A percentile compares a stretch with the other conserved stretches of the same genome.
Evolutionary conservation across 1,140 invertebrate genomes (phyloP).

Genomic region (Apis mellifera): DNA sequence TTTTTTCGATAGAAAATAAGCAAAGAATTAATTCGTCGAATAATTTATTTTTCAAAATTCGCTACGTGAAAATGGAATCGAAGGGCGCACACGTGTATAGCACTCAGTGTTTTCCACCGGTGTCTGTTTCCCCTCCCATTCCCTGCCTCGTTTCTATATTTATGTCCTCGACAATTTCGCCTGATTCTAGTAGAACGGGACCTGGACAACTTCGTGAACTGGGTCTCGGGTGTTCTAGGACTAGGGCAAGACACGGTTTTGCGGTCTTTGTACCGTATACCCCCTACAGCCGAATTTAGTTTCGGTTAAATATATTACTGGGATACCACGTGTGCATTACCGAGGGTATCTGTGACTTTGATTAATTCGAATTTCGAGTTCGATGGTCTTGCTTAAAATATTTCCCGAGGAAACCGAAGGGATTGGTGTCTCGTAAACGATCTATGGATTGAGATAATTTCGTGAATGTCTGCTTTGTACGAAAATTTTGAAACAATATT

Average conservation of each 20-base stretch:
- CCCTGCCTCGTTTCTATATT: constrained; percentile 21
- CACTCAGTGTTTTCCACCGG: constrained; percentile 35
- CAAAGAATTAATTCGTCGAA: too few relatives aligned
- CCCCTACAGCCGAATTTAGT: neutral
- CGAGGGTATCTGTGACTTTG: neutral
- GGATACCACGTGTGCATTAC: neutral
- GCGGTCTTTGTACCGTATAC: constrained; percentile 4
- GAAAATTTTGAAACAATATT: too few relatives aligned
- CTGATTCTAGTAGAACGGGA: constrained; percentile 4
- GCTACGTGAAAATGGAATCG: neutral
- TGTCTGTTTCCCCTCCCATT: constrained; percentile 30
- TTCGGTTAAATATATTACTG: constrained; percentile 16
- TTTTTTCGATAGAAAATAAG: too few relatives aligned
- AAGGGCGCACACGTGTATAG: constrained; percentile 19
- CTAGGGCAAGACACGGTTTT: constrained; percentile 1
- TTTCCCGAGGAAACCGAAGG: neutral
- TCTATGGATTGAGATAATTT: neutral
- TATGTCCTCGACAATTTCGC: constrained; percentile 11
- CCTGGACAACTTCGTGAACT: constrained; percentile 53
- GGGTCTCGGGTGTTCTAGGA: constrained; percentile 42
- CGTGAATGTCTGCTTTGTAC: neutral
- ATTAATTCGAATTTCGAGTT: neutral
- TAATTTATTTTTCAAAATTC: too few relatives aligned
- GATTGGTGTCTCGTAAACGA: neutral
- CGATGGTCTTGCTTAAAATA: neutral